A percentile compares a stretch with the other conserved stretches of the same genome.
Evolutionary conservation across 2,888 invertebrate species (phyloP).

Genomic region (Aplocera efformata): DNA sequence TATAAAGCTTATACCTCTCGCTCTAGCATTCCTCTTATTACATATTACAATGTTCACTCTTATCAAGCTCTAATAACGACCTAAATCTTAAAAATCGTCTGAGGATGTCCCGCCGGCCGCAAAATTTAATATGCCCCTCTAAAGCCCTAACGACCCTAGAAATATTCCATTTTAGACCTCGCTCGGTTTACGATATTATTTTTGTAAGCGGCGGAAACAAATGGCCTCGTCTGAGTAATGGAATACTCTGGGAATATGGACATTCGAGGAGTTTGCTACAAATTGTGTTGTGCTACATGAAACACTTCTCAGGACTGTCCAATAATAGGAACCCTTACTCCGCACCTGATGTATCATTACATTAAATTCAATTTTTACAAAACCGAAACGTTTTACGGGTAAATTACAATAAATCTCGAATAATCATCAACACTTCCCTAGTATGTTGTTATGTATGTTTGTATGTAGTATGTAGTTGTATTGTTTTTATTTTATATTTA

Average conservation of each 20-base stretch:
- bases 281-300: not conserved
- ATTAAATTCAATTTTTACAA: too few species aligned
- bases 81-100: conserved; percentile 16
- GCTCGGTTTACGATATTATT: conserved; percentile 10
- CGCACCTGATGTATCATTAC: too few species aligned
- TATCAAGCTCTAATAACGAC: conserved; percentile 7
- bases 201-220: conserved; percentile 7
- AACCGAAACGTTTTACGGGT: too few species aligned
- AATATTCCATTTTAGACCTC: conserved; percentile 23
- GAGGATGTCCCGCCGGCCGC: conserved; percentile 17
- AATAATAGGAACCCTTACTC: too few species aligned
- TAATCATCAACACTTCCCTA: too few species aligned
- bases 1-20: not conserved
- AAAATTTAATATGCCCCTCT: conserved; percentile 28
- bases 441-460: too few species aligned
- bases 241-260: not conserved
- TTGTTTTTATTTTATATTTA: too few species aligned
- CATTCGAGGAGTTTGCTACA: not conserved
- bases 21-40: not conserved
- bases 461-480: too few species aligned
- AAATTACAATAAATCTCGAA: too few species aligned
- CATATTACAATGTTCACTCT: not conserved
- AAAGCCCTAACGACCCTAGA: conserved; percentile 25
- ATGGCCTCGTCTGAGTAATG: conserved; percentile 3
- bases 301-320: too few species aligned